A percentile compares a stretch with the other conserved stretches of the same genome.
phyloP scores from a whole-genome alignment of 2,113 vertebrate genomes.

The Megaptera novaeangliae region DNA sequence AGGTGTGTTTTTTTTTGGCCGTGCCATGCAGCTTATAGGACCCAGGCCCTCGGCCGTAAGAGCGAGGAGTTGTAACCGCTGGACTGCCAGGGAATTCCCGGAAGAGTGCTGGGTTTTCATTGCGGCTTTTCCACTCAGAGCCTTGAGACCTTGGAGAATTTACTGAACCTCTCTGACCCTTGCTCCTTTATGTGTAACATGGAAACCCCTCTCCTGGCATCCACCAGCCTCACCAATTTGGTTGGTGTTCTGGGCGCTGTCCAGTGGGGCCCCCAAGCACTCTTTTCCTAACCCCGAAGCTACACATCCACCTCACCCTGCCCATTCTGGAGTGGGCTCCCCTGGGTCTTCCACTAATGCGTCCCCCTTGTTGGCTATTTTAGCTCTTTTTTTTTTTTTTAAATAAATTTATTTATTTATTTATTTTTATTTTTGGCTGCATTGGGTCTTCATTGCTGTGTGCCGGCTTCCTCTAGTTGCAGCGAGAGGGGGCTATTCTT shows the following conservation, averaged over 20 bases:
- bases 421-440: neutral
- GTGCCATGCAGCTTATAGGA: neutral
- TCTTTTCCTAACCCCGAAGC: neutral
- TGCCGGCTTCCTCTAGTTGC: too few relatives aligned
- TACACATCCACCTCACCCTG: neutral
- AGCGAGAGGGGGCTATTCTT: too few relatives aligned
- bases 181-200: neutral
- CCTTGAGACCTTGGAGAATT: neutral
- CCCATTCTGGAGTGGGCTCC: neutral
- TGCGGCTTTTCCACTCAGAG: neutral
- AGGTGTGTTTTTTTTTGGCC: neutral
- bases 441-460: neutral
- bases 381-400: neutral
- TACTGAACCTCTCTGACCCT: neutral
- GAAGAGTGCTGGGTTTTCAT: neutral
- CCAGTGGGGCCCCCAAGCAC: neutral
- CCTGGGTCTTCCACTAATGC: neutral
- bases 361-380: neutral
- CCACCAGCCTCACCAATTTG: neutral
- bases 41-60: neutral
- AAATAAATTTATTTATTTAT: neutral
- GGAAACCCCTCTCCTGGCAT: neutral
- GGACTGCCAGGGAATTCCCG: too few relatives aligned
- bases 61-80: neutral
- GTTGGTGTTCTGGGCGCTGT: neutral